phyloP scores from a whole-genome alignment of 2,797 vertebrate species.

The Triplophysa yarkandensis region DNA sequence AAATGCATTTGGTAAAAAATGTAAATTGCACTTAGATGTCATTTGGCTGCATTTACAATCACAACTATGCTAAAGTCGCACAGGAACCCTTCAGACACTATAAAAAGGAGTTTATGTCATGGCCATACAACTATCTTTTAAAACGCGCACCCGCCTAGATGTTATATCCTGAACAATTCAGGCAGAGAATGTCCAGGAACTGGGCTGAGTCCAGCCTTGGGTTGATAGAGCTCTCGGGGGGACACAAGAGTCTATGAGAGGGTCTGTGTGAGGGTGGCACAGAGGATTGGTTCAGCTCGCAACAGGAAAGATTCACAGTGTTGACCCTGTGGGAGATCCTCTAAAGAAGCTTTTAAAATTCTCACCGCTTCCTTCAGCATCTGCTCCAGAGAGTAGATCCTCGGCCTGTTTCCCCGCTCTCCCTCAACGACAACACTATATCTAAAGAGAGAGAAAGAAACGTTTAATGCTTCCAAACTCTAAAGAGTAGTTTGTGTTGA shows the following conservation, averaged over 20 bases:
- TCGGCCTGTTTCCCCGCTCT: conserved; percentile 89
- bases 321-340: background rate
- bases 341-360: conserved; percentile 32
- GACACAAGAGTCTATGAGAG: conserved; percentile 11
- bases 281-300: conserved; percentile 16
- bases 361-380: conserved; percentile 95
- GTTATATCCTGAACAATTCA: conserved; percentile 50
- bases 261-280: conserved; percentile 36
- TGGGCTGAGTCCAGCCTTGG: conserved; percentile 26
- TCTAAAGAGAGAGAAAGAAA: conserved; percentile 65
- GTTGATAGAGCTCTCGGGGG: conserved; percentile 27
- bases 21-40: background rate
- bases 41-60: background rate
- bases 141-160: conserved; percentile 47
- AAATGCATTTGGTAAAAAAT: background rate
- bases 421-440: conserved; percentile 96
- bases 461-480: background rate
- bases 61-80: conserved; percentile 37
- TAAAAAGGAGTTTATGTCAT: conserved; percentile 39
- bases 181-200: conserved; percentile 32
- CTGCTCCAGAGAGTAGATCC: conserved; percentile 94
- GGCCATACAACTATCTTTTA: conserved; percentile 26
- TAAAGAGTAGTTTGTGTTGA: background rate
- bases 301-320: conserved; percentile 2
- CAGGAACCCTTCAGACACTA: conserved; percentile 39